phyloP scores from a whole-genome alignment of 2,797 vertebrate species.

The Clarias pachynema region DNA sequence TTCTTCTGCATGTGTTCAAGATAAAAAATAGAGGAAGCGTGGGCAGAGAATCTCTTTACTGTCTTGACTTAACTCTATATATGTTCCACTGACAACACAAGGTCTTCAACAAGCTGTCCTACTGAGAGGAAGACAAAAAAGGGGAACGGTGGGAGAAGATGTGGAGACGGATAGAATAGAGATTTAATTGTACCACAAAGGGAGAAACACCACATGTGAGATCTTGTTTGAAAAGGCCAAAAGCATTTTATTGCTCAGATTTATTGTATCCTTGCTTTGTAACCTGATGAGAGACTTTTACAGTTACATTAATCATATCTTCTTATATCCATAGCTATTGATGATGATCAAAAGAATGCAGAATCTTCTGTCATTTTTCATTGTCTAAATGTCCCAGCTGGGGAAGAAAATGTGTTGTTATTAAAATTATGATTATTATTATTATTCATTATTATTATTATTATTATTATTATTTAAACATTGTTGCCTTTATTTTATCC shows the following conservation, averaged over 20 bases:
- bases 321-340: slow-evolving; percentile 25
- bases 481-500: background rate
- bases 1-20: slow-evolving; percentile 23
- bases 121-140: slow-evolving; percentile 24
- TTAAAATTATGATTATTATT: too few species aligned
- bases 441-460: background rate
- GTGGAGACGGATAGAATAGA: slow-evolving; percentile 8
- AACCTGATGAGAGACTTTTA: slow-evolving; percentile 21
- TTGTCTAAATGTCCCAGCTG: slow-evolving; percentile 50
- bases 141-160: background rate
- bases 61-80: slow-evolving; percentile 31
- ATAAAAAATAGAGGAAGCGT: slow-evolving; percentile 22
- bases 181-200: slow-evolving; percentile 27
- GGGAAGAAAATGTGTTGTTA: slow-evolving; percentile 10
- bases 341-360: background rate
- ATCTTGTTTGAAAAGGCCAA: slow-evolving; percentile 48
- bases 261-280: slow-evolving; percentile 35
- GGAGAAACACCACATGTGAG: slow-evolving; percentile 16
- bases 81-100: slow-evolving; percentile 36
- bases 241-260: slow-evolving; percentile 32
- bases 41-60: slow-evolving; percentile 25
- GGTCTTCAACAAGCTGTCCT: slow-evolving; percentile 27
- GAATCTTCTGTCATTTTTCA: slow-evolving; percentile 43
- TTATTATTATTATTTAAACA: slow-evolving; percentile 1
- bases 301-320: slow-evolving; percentile 37